Base-by-base conservation (phyloP, 2,113 vertebrate genomes). In the Larimichthys polyactis region DNA sequence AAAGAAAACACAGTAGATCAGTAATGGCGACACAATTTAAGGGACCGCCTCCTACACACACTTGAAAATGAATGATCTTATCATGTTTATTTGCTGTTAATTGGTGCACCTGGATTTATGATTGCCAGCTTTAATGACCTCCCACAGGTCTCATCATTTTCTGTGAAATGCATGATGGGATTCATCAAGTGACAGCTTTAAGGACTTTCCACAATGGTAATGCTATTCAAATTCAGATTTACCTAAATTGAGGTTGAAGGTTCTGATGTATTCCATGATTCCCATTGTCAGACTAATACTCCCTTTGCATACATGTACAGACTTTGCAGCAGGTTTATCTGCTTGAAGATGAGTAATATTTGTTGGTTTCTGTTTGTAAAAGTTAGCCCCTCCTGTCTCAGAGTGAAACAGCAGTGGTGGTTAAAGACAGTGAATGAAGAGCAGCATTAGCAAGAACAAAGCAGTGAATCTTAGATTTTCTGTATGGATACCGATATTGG, bases 51-150 rank as follows among this genome's bases (percentile, higher is more conserved):
- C 19, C 12, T 19, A 17, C 51, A 32, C 2, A 59, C 62, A 74
- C 77, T 71, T 77, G 69, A 57, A 87, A 86, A 87, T 79, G 85
- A 86, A 87, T 74, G 16, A 84, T 88, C 58, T 88, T 81, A 85
- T 86, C 79, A 66, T 81, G 89, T 90, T 92, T 79, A 85, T 91
- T 83, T 84, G 63, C 75, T 75, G 58, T 74, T 92, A 94, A 93
- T 94, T 90, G 89, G 72, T 65, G 51, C 89, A 90, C 17, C 89
- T 89, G 87, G 79, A 89, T 92, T 81, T 74, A 71, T 70, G 86
- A 70, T 78, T 75, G 79, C 77, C 83, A 81, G 77, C 62, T 87
- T 86, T 87, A 91, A 91, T 89, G 73, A 70, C 72, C 78, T 90
- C 90, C 88, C 85, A 70, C 60, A 48, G 87, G 88, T 79, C 81